A percentile compares a stretch with the other conserved stretches of the same genome.
phyloP scores from a whole-genome alignment of 1,140 invertebrate genomes.

The Phortica variegata region DNA sequence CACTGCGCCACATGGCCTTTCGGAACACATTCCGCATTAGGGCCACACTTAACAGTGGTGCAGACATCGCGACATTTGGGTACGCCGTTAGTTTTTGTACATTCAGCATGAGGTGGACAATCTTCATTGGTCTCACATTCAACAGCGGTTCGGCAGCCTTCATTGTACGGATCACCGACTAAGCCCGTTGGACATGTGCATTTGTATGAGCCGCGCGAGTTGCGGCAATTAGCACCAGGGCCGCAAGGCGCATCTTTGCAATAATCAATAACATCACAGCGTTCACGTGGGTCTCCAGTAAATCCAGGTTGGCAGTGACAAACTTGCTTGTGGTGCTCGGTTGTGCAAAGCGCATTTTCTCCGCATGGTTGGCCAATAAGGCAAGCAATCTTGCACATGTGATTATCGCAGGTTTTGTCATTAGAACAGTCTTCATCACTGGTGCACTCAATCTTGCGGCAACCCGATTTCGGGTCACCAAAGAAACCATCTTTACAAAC shows the following conservation, averaged over 20 bases:
- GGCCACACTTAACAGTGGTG: slow-evolving; percentile 71
- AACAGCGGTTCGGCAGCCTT: slow-evolving; percentile 74
- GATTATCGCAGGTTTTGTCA: slow-evolving; percentile 78
- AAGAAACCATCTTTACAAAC: slow-evolving; percentile 75
- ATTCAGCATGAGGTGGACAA: slow-evolving; percentile 76
- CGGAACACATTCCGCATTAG: slow-evolving; percentile 79
- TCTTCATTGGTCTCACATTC: slow-evolving; percentile 77
- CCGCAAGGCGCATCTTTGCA: slow-evolving; percentile 78
- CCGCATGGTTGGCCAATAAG: slow-evolving; percentile 77
- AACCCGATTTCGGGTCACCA: slow-evolving; percentile 76
- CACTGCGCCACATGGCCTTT: slow-evolving; percentile 73
- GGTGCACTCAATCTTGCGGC: slow-evolving; percentile 75
- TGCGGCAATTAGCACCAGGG: slow-evolving; percentile 79
- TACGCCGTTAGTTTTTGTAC: slow-evolving; percentile 66
- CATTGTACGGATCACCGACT: slow-evolving; percentile 79
- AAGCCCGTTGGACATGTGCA: slow-evolving; percentile 76
- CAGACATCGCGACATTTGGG: slow-evolving; percentile 82
- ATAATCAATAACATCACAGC: slow-evolving; percentile 76
- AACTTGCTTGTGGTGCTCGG: slow-evolving; percentile 71
- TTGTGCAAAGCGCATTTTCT: slow-evolving; percentile 78
- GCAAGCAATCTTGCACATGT: slow-evolving; percentile 83
- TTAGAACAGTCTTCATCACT: slow-evolving; percentile 71
- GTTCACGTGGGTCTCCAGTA: slow-evolving; percentile 71
- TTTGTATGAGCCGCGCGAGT: slow-evolving; percentile 76
- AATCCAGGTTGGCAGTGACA: slow-evolving; percentile 86